Base-by-base conservation (phyloP, 2,888 invertebrate species). In the Tyria jacobaeae region DNA sequence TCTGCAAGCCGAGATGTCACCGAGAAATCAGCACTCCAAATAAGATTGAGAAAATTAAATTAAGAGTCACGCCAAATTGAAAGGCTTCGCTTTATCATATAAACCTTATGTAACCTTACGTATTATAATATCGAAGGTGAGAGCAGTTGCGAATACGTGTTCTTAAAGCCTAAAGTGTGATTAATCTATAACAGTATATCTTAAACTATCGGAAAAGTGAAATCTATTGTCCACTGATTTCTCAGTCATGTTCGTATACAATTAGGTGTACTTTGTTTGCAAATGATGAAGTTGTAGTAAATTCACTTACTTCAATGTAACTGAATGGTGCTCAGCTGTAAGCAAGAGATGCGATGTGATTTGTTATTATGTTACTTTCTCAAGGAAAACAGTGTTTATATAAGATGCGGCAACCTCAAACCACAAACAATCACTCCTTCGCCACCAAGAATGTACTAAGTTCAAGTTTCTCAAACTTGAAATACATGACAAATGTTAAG, bases 171-270 rank as follows among this genome's bases (percentile, higher is more conserved):
- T 57, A 41, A 48, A 49, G 31, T 57, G n/a, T 53, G 10, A 52
- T 60, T 57, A 31, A 55, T 35, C 47, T 51, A 35, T 44, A 58
- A 48, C 58, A 41, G 21, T 35, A 65, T 58, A 65, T 67, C 54
- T 60, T 50, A 51, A 50, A 70, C 57, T 74, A 78, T 70, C 73
- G 73, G 76, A 79, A 82, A 81, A 66, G 78, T 81, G 80, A 80
- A 81, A 80, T 75, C 65, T 70, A 55, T 76, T 71, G 70, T 62
- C 62, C 71, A 59, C 59, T 64, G 56, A 65, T 64, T 66, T 68
- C 57, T 55, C 44, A 52, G 64, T 59, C 59, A 67, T 56, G 55
- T 59, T 63, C 44, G 60, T 47, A 64, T 48, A 59, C 27, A 66
- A 59, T 64, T 62, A 60, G 34, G 54, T 52, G 41, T 58, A 54